A percentile compares a stretch with the other conserved stretches of the same genome.
phyloP scores from a whole-genome alignment of 2,797 vertebrate species.

The Falco berigora region DNA sequence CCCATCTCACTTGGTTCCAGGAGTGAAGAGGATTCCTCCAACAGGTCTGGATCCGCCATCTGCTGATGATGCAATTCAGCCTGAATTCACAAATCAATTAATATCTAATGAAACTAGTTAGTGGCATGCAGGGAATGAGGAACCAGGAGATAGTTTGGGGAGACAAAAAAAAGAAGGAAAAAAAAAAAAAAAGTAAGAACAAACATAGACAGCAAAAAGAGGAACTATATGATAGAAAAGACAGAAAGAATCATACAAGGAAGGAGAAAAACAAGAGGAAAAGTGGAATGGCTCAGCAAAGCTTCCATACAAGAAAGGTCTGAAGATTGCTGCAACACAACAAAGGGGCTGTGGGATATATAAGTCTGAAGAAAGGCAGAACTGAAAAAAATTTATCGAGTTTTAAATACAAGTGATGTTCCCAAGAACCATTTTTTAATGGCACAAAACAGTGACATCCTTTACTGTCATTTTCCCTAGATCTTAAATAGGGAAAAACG shows the following conservation, averaged over 20 bases:
- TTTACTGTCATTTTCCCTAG: not conserved
- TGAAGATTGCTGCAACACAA: not conserved
- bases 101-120: constrained; percentile 84
- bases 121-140: constrained; percentile 82
- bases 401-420: constrained; percentile 33
- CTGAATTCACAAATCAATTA: constrained; percentile 86
- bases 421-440: not conserved
- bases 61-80: constrained; percentile 84
- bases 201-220: not conserved
- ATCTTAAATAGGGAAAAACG: not conserved
- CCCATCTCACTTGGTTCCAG: constrained; percentile 87
- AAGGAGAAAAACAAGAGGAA: constrained; percentile 45
- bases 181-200: not conserved
- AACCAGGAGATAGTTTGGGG: constrained; percentile 70
- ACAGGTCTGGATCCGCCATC: constrained; percentile 98
- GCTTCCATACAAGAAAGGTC: constrained; percentile 13
- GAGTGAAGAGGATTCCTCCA: constrained; percentile 90
- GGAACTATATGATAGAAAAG: not conserved
- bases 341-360: not conserved
- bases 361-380: constrained; percentile 61
- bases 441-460: not conserved
- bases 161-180: constrained; percentile 6
- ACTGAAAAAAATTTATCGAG: not conserved
- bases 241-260: constrained; percentile 27
- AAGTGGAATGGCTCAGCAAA: constrained; percentile 59